Evolutionary conservation across 2,797 vertebrate species (phyloP), one percentile per base, ranked within the genome.

Genomic region (Setipinna tenuifilis): DNA sequence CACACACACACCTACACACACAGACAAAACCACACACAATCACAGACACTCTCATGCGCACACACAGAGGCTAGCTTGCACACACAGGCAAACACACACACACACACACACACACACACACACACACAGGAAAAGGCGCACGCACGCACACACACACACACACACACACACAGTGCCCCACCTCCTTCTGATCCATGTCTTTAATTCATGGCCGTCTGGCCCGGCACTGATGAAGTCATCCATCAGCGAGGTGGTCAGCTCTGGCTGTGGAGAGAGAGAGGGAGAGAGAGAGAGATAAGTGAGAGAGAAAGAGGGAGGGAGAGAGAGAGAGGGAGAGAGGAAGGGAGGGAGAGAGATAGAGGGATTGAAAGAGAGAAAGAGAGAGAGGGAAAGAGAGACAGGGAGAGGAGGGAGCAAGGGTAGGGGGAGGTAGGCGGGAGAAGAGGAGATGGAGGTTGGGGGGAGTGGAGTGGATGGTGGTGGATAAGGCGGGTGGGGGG

Each of bases 191-290:
- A 93, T 93, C 93, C 87, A 57, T 86, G 87, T 90, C 93, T 91
- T 96, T 95, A 94, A 95, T 94, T 96, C 93, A 93, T 91, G 93
- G 93, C 93, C 93, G 88, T 88, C 91, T 88, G 86, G 82, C 89
- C 92, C 90, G 86, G 87, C 84, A 68, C 92, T 96, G 95, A 96
- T 96, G 96, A 97, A 96, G 96, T 96, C 94, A 96, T 94, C 95
- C 93, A 95, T 96, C 96, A 95, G 93, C 90, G n/a, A 90, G 90
- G 86, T 92, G 92, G 86, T 83, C 86, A 89, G 89, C 87, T 86
- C 87, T 86, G 86, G 82, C 50, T 82, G 82, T 58, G 25, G 84
- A 82, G 86, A 71, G 84, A 81, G 85, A 62, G 85, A 84, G 78
- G 84, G 84, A 84, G 87, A 85, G 87, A 83, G 58, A 85, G 62